These are phyloP conservation scores for Amphipoea oculea DNA, from an alignment of 2,888 invertebrate genomes.

Conservation along the genomic window DNA sequence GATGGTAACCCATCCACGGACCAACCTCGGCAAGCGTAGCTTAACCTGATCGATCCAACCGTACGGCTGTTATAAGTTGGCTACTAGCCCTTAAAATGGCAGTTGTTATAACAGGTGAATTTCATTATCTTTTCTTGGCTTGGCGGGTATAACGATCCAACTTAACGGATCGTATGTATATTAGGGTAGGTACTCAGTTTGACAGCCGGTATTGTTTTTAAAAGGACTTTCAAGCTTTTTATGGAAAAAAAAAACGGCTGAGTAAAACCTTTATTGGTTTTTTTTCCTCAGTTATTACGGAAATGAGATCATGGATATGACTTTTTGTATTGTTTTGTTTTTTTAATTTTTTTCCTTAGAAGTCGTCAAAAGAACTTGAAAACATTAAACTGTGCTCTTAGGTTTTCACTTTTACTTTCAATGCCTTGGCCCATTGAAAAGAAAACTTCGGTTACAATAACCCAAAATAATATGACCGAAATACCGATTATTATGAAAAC, in stretches of 20 bases:
- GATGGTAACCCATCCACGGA: not conserved
- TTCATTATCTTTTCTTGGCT: constrained; percentile 10
- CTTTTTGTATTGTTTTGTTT: constrained; percentile 9
- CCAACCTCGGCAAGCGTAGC: not conserved
- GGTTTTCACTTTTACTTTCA: not conserved
- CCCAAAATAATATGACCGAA: not conserved
- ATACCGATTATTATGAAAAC: not conserved
- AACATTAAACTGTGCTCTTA: not conserved
- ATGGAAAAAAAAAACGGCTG: constrained; percentile 13
- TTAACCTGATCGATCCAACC: not conserved
- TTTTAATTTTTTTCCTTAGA: not conserved
- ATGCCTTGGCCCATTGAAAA: not conserved
- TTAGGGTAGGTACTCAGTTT: constrained; percentile 23
- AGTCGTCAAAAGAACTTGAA: not conserved
- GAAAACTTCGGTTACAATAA: not conserved
- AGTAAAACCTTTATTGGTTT: constrained; percentile 24
- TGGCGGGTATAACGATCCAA: constrained; percentile 8
- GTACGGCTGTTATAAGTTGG: not conserved
- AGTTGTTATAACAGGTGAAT: not conserved
- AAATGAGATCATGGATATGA: constrained; percentile 3
- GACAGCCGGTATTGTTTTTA: constrained; percentile 46
- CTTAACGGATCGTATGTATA: constrained; percentile 7
- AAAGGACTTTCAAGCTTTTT: constrained; percentile 51
- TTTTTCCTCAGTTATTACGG: constrained; percentile 16
- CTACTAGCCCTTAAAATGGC: not conserved